Evolutionary conservation across 2,888 invertebrate genomes (phyloP).

Genomic region (Sipunculus nudus): DNA sequence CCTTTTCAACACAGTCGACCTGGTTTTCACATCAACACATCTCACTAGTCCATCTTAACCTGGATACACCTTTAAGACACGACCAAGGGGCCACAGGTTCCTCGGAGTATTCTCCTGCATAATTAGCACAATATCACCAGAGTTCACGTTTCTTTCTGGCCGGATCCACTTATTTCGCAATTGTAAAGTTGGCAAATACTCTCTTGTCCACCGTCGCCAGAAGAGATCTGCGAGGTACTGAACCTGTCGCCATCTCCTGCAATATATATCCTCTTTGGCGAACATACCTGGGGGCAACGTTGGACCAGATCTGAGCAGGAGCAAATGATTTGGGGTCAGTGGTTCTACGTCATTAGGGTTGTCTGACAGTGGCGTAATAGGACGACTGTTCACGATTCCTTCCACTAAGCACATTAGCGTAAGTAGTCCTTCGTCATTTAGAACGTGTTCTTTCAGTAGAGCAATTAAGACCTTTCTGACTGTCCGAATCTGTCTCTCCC

Average conservation of each 20-base stretch:
- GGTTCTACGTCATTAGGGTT: background rate
- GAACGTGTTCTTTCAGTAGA: background rate
- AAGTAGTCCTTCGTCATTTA: background rate
- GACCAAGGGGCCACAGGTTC: slow-evolving; percentile 20
- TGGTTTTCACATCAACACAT: too few relatives aligned
- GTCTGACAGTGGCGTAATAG: background rate
- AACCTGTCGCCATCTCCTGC: slow-evolving; percentile 26
- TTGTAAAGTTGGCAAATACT: slow-evolving; percentile 18
- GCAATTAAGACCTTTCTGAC: background rate
- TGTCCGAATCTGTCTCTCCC: slow-evolving; percentile 1
- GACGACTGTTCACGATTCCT: background rate
- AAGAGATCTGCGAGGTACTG: slow-evolving; percentile 28
- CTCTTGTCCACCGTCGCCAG: slow-evolving; percentile 25
- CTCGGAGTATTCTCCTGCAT: slow-evolving; percentile 20
- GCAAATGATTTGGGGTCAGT: background rate
- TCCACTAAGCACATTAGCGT: slow-evolving; percentile 2
- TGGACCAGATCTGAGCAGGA: background rate
- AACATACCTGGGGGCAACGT: slow-evolving; percentile 21
- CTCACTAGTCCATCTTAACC: background rate
- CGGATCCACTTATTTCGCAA: slow-evolving; percentile 13
- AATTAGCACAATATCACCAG: slow-evolving; percentile 17
- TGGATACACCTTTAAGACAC: background rate
- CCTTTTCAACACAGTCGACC: too few relatives aligned
- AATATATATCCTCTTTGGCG: slow-evolving; percentile 18
- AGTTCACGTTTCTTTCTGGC: slow-evolving; percentile 1